Conservation (phyloP, 2,113 vertebrate genomes). For the Cephalopholis sonnerati region DNA sequence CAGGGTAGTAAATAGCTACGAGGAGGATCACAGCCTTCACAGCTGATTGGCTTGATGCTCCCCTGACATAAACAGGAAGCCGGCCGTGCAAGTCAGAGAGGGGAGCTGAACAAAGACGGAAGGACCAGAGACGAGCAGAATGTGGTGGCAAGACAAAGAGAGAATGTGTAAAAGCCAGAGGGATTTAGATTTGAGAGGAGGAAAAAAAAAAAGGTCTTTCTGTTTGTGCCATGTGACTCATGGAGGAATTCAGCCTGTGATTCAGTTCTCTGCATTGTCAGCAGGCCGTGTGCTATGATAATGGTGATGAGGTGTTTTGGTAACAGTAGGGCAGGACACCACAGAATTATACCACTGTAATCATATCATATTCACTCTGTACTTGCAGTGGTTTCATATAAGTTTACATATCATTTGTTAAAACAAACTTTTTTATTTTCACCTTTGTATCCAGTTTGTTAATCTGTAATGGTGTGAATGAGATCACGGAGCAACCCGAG, state of each 20-base stretch:
- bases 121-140: conserved; percentile 55
- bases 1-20: conserved; percentile 87
- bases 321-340: conserved; percentile 26
- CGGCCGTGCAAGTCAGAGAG: conserved; percentile 70
- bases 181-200: conserved; percentile 38
- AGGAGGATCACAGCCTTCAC: conserved; percentile 84
- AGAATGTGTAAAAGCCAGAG: conserved; percentile 58
- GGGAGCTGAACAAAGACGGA: conserved; percentile 45
- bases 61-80: conserved; percentile 88
- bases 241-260: conserved; percentile 68
- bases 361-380: neutral
- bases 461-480: conserved; percentile 8
- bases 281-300: conserved; percentile 54
- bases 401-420: neutral
- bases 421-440: neutral
- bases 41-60: conserved; percentile 86
- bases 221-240: conserved; percentile 71
- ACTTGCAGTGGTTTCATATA: neutral
- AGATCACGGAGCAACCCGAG: conserved; percentile 14
- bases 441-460: neutral
- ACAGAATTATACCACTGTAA: conserved; percentile 18
- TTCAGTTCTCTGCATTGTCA: conserved; percentile 69
- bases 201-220: conserved; percentile 24
- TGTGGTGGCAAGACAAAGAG: conserved; percentile 61
- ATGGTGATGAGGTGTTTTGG: conserved; percentile 52